Base-by-base conservation (phyloP, 2,113 vertebrate species). In the Tricholaema leucomelas region DNA sequence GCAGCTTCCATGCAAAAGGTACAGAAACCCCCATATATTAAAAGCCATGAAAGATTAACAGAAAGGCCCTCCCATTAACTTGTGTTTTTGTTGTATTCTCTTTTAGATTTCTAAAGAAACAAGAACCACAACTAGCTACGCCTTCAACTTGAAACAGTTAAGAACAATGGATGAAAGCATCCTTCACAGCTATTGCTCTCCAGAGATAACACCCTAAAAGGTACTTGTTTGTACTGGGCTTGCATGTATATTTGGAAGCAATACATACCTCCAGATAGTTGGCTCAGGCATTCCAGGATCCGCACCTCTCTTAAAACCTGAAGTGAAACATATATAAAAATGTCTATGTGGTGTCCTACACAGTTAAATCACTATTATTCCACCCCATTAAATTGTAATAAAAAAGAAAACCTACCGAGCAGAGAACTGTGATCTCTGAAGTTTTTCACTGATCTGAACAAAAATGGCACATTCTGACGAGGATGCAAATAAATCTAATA, bases 251-350 rank as follows among this genome's bases (percentile, higher is more conserved):
- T 72, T 71, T 81, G 42, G 78, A 93, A 79, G 63, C 2, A 8
- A 89, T 40, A 95, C 92, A 40, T 98, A 99, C 99, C 99, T 99
- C 91, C 99, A 93, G 74, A 99, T 90, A 9, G 97, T 98, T 38
- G 99, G 99, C 59, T 99, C 98, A 30, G 99, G 99, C 99, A 99
- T 99, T 78, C 99, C 99, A 81, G 99, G 99, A 97, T 99, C 99
- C 58, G 98, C 99, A 92, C 99, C 99, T 73, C 99, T 98, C 81
- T 98, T 99, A 96, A 99, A 99, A 88, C 99, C 99, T 99, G 95
- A 23, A 92, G 85, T 60, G 17, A 63, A 94, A 95, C 60, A 96
- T 12, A 71, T 7, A 69, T 18, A 82, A 11, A 64, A 15, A 44
- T 15, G 24, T 20, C 80, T n/a, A 55, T 38, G 15, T 28, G 78